Base-by-base conservation (phyloP, 37 sponge, comb jelly and placozoan genomes). In the Oopsacas minuta region DNA sequence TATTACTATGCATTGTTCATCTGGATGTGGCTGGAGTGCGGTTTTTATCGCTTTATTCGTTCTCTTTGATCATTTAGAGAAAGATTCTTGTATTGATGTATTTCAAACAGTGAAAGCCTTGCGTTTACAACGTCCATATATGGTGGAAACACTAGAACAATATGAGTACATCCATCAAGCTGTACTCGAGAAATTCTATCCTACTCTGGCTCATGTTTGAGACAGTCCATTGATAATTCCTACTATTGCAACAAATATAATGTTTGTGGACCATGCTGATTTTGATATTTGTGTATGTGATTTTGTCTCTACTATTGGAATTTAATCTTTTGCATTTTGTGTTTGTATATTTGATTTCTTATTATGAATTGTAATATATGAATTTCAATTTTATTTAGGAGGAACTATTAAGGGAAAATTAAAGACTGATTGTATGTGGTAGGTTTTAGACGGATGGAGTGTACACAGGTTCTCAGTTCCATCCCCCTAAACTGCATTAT, bases 101-200 rank as follows among this genome's bases (percentile, higher is more conserved):
- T 82, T 86, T 46, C 83, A 82, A 82, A 82, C 83, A 46, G 87
- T 86, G 36, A 86, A 86, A 46, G 38, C 83, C 1, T 49, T 86
- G 83, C 39, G 87, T 15, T 82, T 82, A 52, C 87, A 86, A 82
- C 38, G 87, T 17, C 82, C 87, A 28, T 53, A 52, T 39, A 86
- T 86, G 87, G 87, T 86, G 8, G 81, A 86, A 81, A 86, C 82
- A n/a, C 52, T 82, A 38, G 83, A 82, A 46, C 87, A 86, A 39
- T 86, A 86, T 53, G 82, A 82, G 20, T 86, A 86, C 87, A 82
- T 86, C 3, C 87, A 86, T 83, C 82, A 52, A 81, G 75, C 75
- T 61, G 75, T 61, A 5, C 75, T 61, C 22, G 75, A 61, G 75
- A 61, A 61, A n/a, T 61, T 61, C 75, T 61, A 61, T 12, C 75